phyloP scores from a whole-genome alignment of 1,140 invertebrate species.

The Euura lappo region DNA sequence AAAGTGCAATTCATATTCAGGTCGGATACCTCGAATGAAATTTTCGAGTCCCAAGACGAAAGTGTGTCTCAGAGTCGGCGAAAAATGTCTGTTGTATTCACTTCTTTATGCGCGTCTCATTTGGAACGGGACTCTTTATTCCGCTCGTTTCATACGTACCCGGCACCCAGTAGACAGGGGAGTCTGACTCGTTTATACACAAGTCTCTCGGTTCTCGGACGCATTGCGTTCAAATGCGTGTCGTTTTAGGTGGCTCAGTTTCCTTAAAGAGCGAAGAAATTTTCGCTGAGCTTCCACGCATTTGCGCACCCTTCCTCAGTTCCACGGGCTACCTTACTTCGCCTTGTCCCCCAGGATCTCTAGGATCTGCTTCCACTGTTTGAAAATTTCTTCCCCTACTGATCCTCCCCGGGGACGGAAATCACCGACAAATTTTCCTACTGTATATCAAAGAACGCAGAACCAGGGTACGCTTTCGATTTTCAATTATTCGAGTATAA shows the following conservation, averaged over 20 bases:
- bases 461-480: neutral
- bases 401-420: neutral
- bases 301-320: neutral
- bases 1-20: no score
- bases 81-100: no score
- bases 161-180: no score
- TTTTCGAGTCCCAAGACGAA: no score
- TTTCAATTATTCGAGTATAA: no score
- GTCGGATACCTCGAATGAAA: no score
- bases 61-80: no score
- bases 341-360: neutral
- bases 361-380: neutral
- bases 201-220: neutral
- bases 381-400: neutral
- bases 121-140: no score
- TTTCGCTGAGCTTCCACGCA: neutral
- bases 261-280: neutral
- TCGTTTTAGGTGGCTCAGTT: neutral
- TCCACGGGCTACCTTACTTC: neutral
- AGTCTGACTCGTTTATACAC: no score
- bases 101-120: no score
- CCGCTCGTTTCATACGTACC: no score
- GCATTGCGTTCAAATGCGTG: neutral
- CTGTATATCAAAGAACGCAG: neutral
- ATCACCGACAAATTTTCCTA: neutral